phyloP scores from a whole-genome alignment of 2,797 vertebrate species.

The Silurus lanzhouensis region DNA sequence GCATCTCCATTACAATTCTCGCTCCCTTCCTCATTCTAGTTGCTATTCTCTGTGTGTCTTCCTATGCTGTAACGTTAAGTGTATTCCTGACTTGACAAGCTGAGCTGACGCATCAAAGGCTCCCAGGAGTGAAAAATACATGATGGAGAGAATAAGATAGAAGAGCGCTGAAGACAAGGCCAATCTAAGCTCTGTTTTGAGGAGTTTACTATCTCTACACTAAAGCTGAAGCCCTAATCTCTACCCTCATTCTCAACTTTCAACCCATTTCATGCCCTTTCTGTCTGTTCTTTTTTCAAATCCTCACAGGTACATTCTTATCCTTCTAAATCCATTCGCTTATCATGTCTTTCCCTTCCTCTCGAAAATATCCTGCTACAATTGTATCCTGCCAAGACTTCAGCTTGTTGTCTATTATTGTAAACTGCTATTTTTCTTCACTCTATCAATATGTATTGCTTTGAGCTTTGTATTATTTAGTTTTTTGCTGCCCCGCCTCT shows the following conservation, averaged over 20 bases:
- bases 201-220: slow-evolving; percentile 38
- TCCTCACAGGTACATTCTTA: slow-evolving; percentile 47
- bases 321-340: slow-evolving; percentile 45
- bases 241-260: slow-evolving; percentile 43
- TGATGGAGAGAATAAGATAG: slow-evolving; percentile 37
- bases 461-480: neutral
- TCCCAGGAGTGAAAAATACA: slow-evolving; percentile 53
- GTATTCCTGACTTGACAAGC: slow-evolving; percentile 54
- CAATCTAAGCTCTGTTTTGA: slow-evolving; percentile 2
- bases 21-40: slow-evolving; percentile 23
- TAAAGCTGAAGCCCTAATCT: slow-evolving; percentile 28
- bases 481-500: neutral
- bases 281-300: slow-evolving; percentile 11
- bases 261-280: slow-evolving; percentile 14
- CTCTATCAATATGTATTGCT: neutral
- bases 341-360: slow-evolving; percentile 27
- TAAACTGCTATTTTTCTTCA: neutral
- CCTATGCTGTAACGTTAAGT: slow-evolving; percentile 50
- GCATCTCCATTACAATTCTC: slow-evolving; percentile 23
- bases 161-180: slow-evolving; percentile 30
- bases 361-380: neutral
- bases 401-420: neutral
- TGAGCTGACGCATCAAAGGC: slow-evolving; percentile 49
- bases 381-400: neutral
- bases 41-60: slow-evolving; percentile 33